These are phyloP conservation scores for Pollimyrus isidori DNA, from an alignment of 2,113 vertebrate species.

Conservation along the genomic window DNA sequence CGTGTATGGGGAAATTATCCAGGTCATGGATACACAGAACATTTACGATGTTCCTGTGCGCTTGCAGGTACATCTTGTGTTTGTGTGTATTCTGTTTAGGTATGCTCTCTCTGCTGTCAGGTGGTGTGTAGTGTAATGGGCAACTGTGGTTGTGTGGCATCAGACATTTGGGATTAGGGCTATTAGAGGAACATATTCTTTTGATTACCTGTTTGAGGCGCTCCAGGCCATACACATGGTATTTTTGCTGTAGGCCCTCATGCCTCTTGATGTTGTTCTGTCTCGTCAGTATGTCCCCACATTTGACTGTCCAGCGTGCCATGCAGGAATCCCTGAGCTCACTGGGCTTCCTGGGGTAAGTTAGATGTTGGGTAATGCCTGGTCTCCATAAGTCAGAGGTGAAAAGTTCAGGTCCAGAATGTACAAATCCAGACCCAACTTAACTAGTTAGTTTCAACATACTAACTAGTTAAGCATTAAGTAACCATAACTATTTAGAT, in stretches of 20 bases:
- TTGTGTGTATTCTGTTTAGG: background rate
- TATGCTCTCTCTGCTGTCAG: background rate
- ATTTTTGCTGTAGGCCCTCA: background rate
- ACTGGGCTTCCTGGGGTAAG: background rate
- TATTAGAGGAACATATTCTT: background rate
- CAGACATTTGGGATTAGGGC: background rate
- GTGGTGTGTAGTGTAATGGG: background rate
- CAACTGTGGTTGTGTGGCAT: background rate
- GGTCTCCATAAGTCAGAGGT: background rate
- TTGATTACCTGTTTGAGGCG: background rate
- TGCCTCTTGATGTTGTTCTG: background rate
- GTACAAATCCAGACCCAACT: background rate
- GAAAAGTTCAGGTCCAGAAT: background rate
- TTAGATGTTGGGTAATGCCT: background rate
- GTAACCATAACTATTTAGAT: too few species aligned
- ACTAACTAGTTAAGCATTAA: background rate
- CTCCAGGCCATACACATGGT: background rate
- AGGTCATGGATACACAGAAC: background rate
- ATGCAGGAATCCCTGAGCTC: background rate
- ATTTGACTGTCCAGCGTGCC: background rate
- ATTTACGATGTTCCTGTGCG: background rate
- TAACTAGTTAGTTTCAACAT: background rate
- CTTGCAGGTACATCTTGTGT: background rate
- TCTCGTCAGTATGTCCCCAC: background rate
- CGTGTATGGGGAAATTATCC: background rate